Percentiles rank a stretch among this genome's conserved stretches.
phyloP scores from a whole-genome alignment of 2,888 invertebrate species.

The Eugnorisma glareosa region DNA sequence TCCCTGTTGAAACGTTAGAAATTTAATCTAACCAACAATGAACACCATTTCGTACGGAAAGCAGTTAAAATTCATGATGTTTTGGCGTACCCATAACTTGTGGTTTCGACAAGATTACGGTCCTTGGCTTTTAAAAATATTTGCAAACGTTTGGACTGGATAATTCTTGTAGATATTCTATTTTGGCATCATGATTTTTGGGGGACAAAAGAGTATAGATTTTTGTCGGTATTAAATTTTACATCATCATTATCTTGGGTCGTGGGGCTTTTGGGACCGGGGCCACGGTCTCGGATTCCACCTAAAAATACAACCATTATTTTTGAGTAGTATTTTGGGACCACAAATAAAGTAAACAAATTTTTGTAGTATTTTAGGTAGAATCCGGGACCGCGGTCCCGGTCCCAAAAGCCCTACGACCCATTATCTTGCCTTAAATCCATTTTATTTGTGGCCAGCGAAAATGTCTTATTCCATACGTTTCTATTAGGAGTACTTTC shows the following conservation, averaged over 20 bases:
- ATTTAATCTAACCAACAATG: conserved; percentile 51
- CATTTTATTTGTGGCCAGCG: background rate
- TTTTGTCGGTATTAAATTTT: background rate
- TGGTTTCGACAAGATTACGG: conserved; percentile 41
- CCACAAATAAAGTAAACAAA: too few relatives aligned
- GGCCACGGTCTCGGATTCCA: too few relatives aligned
- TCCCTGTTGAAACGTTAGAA: conserved; percentile 24
- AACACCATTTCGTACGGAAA: conserved; percentile 24
- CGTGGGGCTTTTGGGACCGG: too few relatives aligned
- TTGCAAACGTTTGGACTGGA: conserved; percentile 4
- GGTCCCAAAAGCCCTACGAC: too few relatives aligned
- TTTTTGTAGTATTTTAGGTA: too few relatives aligned
- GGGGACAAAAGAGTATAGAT: background rate
- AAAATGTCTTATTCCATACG: background rate
- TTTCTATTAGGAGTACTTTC: background rate
- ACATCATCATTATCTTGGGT: too few relatives aligned
- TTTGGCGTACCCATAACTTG: conserved; percentile 33
- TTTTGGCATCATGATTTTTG: background rate
- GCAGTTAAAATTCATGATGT: conserved; percentile 54
- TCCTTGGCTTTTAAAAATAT: conserved; percentile 18
- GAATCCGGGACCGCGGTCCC: too few relatives aligned
- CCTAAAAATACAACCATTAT: too few relatives aligned
- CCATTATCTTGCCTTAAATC: background rate
- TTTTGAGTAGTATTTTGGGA: too few relatives aligned
- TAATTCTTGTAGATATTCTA: conserved; percentile 13